phyloP scores from a whole-genome alignment of 2,797 vertebrate species.

The Myotis daubentonii region DNA sequence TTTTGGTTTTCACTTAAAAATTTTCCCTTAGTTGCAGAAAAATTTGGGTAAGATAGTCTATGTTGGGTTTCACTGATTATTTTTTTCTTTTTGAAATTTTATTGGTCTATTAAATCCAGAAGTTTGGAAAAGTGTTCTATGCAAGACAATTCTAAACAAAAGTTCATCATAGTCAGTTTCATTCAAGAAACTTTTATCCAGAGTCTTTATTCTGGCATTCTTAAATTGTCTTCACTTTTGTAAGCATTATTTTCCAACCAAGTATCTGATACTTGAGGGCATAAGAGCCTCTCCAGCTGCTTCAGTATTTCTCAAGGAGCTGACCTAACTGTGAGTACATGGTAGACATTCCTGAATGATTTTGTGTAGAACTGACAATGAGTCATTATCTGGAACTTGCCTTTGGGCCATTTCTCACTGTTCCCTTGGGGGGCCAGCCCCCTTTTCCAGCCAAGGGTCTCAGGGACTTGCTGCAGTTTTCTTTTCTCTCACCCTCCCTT shows the following conservation, averaged over 20 bases:
- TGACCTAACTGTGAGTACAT: background rate
- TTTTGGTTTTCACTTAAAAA: constrained; percentile 32
- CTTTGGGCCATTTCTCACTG: background rate
- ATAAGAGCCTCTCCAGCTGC: background rate
- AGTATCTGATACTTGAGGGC: background rate
- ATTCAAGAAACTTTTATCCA: background rate
- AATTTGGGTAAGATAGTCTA: background rate
- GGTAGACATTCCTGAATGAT: constrained; percentile 60
- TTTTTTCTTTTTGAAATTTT: constrained; percentile 25
- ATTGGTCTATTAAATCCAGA: background rate
- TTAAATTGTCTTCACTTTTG: background rate
- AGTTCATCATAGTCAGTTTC: background rate
- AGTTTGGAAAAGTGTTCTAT: constrained; percentile 14
- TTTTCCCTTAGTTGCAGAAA: background rate
- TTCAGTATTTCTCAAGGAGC: background rate
- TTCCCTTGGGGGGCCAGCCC: background rate
- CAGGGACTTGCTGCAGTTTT: background rate
- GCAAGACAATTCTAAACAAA: background rate
- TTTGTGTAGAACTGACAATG: constrained; percentile 64
- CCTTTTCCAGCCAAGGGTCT: background rate
- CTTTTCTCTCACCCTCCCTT: background rate
- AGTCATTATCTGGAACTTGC: constrained; percentile 70
- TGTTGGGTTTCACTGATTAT: background rate
- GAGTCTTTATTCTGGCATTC: background rate
- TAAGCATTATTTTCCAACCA: constrained; percentile 13